Base-by-base conservation (phyloP, 2,888 invertebrate species). In the Tortricodes alternella region DNA sequence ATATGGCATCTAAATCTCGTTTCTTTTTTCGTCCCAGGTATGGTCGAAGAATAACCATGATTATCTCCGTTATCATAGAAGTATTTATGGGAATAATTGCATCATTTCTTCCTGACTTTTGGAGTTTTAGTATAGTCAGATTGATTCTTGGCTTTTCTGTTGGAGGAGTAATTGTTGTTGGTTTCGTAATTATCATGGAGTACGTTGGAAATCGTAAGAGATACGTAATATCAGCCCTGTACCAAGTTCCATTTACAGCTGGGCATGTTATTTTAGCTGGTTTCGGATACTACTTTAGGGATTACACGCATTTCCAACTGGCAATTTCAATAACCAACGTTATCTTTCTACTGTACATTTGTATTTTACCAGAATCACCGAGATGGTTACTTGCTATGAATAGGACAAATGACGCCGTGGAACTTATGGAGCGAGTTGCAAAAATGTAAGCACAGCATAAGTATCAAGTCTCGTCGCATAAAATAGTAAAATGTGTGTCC, bases 291-390 rank as follows among this genome's bases (percentile, higher is more conserved):
- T 89, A 84, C 32, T 89, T 94, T 44, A 91, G 94, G 39, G 92
- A 93, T 61, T 95, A 94, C 92, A 88, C 90, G 35, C 86, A 91
- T 71, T 92, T 94, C 49, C 94, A 94, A 75, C 80, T 95, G 43
- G 87, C 91, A 5, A 91, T 94, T 65, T 94, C 94, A 0, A 68
- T 93, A 4, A 85, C 89, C 0, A 91, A 89, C 32, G 68, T 91
- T 15, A 63, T 94, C 43, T 81, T 95, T 39, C 82, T 94, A 21
- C 76, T 90, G 1, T 95, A 94, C 66, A 93, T 93, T 70, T 95
- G 94, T 90, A 65, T 94, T 34, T 80, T 96, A 38, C 95, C 95
- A 3, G 96, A 96, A 85, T 94, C 95, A 0, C 96, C 96, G 0
- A 91, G 96, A 65, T 96, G 96, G 96, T 85, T 96, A 13, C 81